Percentiles rank a stretch among this genome's conserved stretches.
phyloP scores from a whole-genome alignment of 2,797 vertebrate genomes.

The Catamblyrhynchus diadema region DNA sequence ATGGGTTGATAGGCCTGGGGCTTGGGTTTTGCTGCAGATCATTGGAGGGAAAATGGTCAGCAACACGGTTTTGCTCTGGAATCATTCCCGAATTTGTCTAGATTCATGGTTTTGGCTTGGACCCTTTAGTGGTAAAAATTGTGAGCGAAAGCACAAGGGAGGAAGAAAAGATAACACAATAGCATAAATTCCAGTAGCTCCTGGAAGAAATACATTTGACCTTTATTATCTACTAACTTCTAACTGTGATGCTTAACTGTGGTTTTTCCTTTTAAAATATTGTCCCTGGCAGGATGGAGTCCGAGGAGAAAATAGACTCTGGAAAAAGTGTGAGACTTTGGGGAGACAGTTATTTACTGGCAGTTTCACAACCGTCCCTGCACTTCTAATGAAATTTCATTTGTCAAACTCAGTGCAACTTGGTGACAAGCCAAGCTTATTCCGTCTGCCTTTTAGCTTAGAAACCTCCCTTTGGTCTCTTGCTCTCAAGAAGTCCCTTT shows the following conservation, averaged over 20 bases:
- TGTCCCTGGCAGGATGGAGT: constrained; percentile 1
- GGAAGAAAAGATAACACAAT: constrained; percentile 32
- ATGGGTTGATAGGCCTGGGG: background rate
- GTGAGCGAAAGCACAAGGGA: background rate
- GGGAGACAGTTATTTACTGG: constrained; percentile 42
- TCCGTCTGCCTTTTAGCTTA: constrained; percentile 34
- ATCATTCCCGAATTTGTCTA: background rate
- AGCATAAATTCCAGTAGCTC: constrained; percentile 42
- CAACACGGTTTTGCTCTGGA: background rate
- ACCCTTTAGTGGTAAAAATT: background rate
- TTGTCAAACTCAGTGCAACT: constrained; percentile 22
- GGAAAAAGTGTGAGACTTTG: constrained; percentile 24
- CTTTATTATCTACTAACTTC: constrained; percentile 22
- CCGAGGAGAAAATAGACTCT: background rate
- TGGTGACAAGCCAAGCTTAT: constrained; percentile 45
- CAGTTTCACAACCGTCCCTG: background rate
- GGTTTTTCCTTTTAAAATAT: constrained; percentile 26
- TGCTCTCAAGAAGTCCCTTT: background rate
- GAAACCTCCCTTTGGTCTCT: constrained; percentile 26
- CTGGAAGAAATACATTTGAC: constrained; percentile 30
- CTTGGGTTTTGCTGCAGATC: background rate
- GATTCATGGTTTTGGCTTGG: background rate
- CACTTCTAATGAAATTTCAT: constrained; percentile 58
- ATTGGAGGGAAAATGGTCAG: background rate
- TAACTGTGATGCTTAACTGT: background rate